These are phyloP conservation scores for Umimayanthus kanabou DNA, from an alignment of 92 coral and sea anemone genomes.

Conservation along the genomic window DNA sequence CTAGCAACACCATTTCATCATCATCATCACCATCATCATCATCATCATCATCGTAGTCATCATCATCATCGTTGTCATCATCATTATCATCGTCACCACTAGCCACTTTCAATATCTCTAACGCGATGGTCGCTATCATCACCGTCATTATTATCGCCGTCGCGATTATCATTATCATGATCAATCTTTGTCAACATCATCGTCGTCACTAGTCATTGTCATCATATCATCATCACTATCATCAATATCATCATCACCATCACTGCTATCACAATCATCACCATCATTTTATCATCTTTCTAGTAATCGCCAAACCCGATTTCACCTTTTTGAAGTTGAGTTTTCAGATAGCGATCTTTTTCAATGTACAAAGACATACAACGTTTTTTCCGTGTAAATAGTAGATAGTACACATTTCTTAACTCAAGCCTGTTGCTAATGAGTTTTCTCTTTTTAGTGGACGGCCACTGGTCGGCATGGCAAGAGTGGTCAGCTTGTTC, in stretches of 20 bases:
- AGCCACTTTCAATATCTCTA: too few species aligned
- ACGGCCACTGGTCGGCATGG: slow-evolving; percentile 38
- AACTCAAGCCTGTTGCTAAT: background rate
- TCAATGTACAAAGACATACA: background rate
- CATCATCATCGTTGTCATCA: background rate
- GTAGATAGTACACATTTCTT: background rate
- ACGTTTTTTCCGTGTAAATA: background rate
- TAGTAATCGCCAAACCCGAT: too few species aligned
- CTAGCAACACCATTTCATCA: background rate
- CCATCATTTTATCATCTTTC: too few species aligned
- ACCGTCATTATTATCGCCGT: too few species aligned
- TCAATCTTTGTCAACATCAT: too few species aligned
- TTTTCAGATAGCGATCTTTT: background rate
- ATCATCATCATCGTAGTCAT: background rate
- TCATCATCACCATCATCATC: background rate
- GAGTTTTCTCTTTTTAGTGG: slow-evolving; percentile 6
- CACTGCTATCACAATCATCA: too few species aligned
- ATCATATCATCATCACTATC: background rate
- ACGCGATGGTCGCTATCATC: too few species aligned
- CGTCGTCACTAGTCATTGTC: too few species aligned
- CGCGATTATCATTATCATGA: too few species aligned
- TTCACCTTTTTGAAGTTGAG: too few species aligned
- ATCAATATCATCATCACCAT: background rate
- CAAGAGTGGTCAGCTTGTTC: slow-evolving; percentile 34
- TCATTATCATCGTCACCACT: background rate